Conservation (phyloP, 2,113 vertebrate species). For the Ivindomyrus marchei region DNA sequence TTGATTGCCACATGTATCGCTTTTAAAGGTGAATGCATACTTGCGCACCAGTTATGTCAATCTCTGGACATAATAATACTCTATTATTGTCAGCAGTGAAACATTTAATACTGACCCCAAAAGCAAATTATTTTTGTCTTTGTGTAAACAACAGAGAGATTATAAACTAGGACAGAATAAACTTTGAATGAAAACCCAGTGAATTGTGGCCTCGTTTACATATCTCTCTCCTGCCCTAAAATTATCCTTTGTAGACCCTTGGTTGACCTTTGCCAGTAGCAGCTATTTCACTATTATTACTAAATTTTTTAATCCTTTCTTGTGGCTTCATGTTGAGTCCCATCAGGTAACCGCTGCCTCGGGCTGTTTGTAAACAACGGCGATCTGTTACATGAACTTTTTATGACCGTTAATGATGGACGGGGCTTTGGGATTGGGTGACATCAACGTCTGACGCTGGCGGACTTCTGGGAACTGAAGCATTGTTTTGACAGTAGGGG, state of each 20-base stretch:
- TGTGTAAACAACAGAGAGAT: not conserved
- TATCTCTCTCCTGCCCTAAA: not conserved
- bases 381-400: not conserved
- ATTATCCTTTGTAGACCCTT: not conserved
- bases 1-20: no score
- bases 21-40: no score
- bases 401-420: not conserved
- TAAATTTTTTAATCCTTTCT: not conserved
- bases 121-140: not conserved
- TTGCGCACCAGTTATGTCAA: no score
- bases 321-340: not conserved
- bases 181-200: not conserved
- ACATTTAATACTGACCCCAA: not conserved
- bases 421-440: not conserved
- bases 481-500: not conserved
- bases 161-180: not conserved
- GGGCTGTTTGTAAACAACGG: not conserved
- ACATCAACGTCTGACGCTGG: not conserved
- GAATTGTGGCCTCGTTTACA: not conserved
- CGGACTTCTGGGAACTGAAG: not conserved
- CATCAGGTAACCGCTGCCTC: not conserved
- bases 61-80: not conserved
- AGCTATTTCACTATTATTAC: not conserved
- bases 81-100: not conserved
- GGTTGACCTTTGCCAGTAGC: not conserved